Conservation (phyloP, 37 sponge, comb jelly and placozoan genomes). For the Tethya wilhelma region DNA sequence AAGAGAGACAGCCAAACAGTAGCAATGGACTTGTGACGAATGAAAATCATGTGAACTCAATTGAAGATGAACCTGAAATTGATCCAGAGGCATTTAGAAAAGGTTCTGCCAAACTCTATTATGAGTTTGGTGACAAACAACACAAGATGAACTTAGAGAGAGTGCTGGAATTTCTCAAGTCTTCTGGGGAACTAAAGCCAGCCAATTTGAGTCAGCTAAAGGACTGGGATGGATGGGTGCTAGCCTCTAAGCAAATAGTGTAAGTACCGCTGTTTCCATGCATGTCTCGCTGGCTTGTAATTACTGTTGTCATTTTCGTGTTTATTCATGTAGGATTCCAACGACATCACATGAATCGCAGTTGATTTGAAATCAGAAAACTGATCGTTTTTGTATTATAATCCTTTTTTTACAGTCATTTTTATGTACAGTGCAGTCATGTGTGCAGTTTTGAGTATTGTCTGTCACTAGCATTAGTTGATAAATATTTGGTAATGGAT, state of each 20-base stretch:
- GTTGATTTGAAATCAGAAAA: constrained; percentile 18
- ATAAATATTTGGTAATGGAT: background rate
- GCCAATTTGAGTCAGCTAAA: constrained; percentile 50
- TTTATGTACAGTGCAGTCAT: no score
- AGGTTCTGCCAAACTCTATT: constrained; percentile 43
- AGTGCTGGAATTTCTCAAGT: constrained; percentile 59
- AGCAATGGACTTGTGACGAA: background rate
- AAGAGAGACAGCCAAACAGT: background rate
- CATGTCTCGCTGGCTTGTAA: background rate
- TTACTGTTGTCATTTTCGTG: background rate
- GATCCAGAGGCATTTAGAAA: background rate
- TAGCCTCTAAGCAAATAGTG: constrained; percentile 68
- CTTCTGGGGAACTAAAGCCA: constrained; percentile 57
- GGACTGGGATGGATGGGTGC: constrained; percentile 85
- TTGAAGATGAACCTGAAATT: background rate
- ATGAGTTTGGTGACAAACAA: constrained; percentile 57
- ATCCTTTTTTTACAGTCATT: no score
- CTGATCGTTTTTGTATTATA: no score
- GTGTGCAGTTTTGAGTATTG: no score
- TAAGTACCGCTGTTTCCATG: constrained; percentile 33
- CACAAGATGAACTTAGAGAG: constrained; percentile 61
- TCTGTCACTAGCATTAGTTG: no score
- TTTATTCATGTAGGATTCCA: constrained; percentile 25
- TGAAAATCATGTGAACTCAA: background rate
- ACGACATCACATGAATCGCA: constrained; percentile 40